These are phyloP conservation scores for Pluvialis apricaria DNA, from an alignment of 2,113 vertebrate genomes.

Conservation along the genomic window DNA sequence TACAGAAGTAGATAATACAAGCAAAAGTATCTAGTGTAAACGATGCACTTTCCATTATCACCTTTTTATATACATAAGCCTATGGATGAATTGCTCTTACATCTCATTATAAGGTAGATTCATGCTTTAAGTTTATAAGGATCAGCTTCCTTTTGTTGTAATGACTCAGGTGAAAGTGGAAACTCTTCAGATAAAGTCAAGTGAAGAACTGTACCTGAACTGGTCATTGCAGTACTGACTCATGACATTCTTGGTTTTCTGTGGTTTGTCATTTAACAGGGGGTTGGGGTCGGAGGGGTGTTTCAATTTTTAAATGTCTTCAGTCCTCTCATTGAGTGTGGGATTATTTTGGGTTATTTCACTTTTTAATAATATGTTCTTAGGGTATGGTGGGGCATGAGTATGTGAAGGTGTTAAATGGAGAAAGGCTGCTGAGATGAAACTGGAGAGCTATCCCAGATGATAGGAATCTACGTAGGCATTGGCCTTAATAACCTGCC, in stretches of 20 bases:
- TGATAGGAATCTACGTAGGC: background rate
- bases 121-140: background rate
- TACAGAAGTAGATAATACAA: background rate
- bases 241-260: background rate
- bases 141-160: background rate
- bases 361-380: background rate
- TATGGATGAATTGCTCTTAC: background rate
- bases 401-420: background rate
- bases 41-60: background rate
- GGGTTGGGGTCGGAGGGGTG: rapidly evolving
- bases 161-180: background rate
- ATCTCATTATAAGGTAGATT: background rate
- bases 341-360: background rate
- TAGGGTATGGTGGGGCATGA: background rate
- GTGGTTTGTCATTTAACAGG: background rate
- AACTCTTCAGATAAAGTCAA: background rate
- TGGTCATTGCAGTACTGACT: background rate
- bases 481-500: no score
- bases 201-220: background rate
- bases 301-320: background rate
- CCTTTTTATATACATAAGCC: background rate
- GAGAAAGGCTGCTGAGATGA: background rate
- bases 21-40: background rate
- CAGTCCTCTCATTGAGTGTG: background rate
- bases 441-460: background rate